phyloP scores from a whole-genome alignment of 2,113 vertebrate species.

The Leuciscus idus region DNA sequence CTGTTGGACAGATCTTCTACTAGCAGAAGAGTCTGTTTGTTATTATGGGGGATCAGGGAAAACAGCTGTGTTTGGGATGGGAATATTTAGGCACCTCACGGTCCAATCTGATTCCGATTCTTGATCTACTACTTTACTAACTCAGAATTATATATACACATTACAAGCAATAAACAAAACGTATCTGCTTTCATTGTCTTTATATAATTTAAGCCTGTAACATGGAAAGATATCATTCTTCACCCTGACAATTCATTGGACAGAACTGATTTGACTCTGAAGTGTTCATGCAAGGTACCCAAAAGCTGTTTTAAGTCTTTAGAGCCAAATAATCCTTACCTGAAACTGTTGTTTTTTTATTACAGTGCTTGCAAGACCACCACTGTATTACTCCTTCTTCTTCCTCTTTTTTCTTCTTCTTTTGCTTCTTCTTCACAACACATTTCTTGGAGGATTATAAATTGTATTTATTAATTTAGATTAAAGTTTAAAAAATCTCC shows the following conservation, averaged over 20 bases:
- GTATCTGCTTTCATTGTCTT: no score
- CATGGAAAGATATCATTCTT: neutral
- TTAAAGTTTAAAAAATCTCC: neutral
- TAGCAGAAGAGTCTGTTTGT: neutral
- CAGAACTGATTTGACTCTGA: neutral
- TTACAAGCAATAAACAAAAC: no score
- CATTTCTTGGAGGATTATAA: neutral
- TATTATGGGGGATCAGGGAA: neutral
- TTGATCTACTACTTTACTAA: no score
- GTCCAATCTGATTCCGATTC: no score
- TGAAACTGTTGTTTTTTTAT: neutral
- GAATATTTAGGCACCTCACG: no score
- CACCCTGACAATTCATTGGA: neutral
- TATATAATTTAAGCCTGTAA: neutral
- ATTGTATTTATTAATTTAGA: neutral
- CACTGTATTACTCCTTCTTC: neutral
- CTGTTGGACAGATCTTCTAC: conserved; percentile 5
- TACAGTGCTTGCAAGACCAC: neutral
- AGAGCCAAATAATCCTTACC: neutral
- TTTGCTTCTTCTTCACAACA: no score
- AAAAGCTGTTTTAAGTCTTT: neutral
- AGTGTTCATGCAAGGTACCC: neutral
- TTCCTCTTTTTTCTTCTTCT: neutral
- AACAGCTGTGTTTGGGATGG: neutral
- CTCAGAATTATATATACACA: no score